A percentile compares a stretch with the other conserved stretches of the same genome.
Evolutionary conservation across 2,888 invertebrate species (phyloP).

Genomic region (Nomada fucata): DNA sequence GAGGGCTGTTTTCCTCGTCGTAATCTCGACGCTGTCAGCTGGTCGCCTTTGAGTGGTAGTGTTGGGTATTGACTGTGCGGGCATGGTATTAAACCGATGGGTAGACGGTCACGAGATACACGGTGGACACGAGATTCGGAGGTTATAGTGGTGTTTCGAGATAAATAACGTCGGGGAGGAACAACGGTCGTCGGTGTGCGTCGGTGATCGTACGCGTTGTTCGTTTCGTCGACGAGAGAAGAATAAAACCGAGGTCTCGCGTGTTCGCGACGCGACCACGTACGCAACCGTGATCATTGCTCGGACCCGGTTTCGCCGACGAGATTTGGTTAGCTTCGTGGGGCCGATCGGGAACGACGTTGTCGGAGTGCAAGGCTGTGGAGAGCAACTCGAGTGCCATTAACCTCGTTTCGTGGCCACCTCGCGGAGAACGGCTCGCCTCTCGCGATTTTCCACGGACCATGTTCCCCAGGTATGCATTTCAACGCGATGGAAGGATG

Average conservation of each 20-base stretch:
- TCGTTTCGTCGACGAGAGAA: conserved; percentile 1
- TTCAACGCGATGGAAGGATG: conserved; percentile 26
- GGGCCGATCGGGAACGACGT: conserved; percentile 37
- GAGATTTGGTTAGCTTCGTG: background rate
- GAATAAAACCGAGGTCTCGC: no score
- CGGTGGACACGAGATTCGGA: background rate
- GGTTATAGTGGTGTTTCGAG: background rate
- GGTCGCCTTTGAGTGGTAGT: conserved; percentile 54
- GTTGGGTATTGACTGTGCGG: conserved; percentile 5
- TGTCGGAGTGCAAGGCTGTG: conserved; percentile 15
- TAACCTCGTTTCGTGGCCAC: conserved; percentile 67
- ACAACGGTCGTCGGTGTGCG: conserved; percentile 39
- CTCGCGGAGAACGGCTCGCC: conserved; percentile 40
- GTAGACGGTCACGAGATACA: background rate
- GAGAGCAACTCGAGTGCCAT: conserved; percentile 56
- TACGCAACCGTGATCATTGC: background rate
- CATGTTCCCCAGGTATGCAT: background rate
- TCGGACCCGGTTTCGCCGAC: background rate
- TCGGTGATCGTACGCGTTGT: conserved; percentile 59
- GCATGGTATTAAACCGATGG: background rate
- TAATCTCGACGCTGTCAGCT: conserved; percentile 74
- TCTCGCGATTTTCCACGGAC: conserved; percentile 29
- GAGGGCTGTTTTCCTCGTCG: conserved; percentile 66
- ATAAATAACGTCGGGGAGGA: background rate
- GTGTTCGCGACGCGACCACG: background rate